These are phyloP conservation scores for Fulmarus glacialis DNA, from an alignment of 2,113 vertebrate genomes.

Conservation along the genomic window DNA sequence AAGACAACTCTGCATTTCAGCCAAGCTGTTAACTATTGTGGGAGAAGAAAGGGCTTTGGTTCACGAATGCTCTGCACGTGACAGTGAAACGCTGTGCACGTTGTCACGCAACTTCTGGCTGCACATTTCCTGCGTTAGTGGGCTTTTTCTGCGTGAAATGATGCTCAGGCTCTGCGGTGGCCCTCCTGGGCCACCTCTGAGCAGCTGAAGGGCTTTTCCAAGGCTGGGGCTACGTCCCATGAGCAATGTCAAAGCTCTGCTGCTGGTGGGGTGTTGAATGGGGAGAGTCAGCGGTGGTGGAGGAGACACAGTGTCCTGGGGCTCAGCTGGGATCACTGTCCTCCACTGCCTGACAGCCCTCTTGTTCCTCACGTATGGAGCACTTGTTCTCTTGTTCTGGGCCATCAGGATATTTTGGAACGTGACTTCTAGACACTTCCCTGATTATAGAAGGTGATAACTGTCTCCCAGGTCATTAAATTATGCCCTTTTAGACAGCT, in stretches of 20 bases:
- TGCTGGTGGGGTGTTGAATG: background rate
- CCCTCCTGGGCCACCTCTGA: background rate
- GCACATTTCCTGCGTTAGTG: background rate
- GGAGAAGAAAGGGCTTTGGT: background rate
- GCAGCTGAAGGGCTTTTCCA: background rate
- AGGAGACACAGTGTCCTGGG: background rate
- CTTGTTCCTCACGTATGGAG: accelerated
- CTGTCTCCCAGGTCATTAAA: background rate
- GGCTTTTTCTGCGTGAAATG: background rate
- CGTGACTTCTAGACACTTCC: background rate
- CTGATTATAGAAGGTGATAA: background rate
- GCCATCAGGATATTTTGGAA: background rate
- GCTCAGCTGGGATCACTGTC: background rate
- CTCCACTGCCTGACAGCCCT: background rate
- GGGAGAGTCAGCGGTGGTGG: too few species aligned
- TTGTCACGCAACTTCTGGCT: background rate
- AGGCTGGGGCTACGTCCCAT: background rate
- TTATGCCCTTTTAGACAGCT: background rate
- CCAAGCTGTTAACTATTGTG: background rate
- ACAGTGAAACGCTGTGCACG: accelerated
- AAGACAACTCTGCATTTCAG: background rate
- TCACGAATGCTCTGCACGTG: background rate
- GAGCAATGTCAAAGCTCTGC: background rate
- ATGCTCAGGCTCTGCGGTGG: background rate
- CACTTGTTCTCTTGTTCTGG: background rate